Percentiles rank a stretch among this genome's conserved stretches.
phyloP scores from a whole-genome alignment of 2,888 invertebrate genomes.

The Sinelater perroti region DNA sequence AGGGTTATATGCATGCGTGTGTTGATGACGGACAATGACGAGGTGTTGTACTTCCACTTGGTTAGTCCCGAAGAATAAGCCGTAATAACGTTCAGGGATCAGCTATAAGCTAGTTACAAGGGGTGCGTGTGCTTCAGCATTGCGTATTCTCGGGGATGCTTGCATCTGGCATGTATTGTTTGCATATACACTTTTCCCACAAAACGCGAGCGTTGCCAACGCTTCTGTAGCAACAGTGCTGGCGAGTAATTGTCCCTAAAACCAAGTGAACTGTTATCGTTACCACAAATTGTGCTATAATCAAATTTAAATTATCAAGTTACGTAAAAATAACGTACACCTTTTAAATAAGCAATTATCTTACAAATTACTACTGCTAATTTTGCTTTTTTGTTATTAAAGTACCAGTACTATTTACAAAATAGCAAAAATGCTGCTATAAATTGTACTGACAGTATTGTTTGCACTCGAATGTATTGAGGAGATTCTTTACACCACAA shows the following conservation, averaged over 20 bases:
- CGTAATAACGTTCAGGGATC: slow-evolving; percentile 58
- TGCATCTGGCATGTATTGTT: slow-evolving; percentile 60
- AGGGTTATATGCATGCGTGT: slow-evolving; percentile 46
- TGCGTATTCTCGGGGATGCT: slow-evolving; percentile 46
- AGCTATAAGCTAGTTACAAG: slow-evolving; percentile 58
- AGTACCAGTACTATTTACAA: too few species aligned
- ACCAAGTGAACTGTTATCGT: not conserved
- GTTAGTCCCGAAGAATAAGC: slow-evolving; percentile 60
- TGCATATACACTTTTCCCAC: slow-evolving; percentile 57
- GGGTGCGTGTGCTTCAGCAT: slow-evolving; percentile 40
- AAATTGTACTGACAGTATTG: too few species aligned
- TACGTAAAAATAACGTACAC: too few species aligned
- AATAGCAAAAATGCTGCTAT: too few species aligned
- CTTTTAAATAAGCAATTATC: too few species aligned
- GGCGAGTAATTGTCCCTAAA: not conserved
- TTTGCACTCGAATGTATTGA: too few species aligned
- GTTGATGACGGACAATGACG: slow-evolving; percentile 57
- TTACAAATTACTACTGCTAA: too few species aligned
- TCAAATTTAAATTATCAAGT: too few species aligned
- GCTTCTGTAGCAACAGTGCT: too few species aligned
- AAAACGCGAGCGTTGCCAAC: slow-evolving; percentile 42
- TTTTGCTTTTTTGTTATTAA: too few species aligned
- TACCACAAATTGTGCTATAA: not conserved
- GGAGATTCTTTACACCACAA: too few species aligned
- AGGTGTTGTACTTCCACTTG: slow-evolving; percentile 62